Base-by-base conservation (phyloP, 64 coral and sea anemone species). In the Platygyra sinensis region DNA sequence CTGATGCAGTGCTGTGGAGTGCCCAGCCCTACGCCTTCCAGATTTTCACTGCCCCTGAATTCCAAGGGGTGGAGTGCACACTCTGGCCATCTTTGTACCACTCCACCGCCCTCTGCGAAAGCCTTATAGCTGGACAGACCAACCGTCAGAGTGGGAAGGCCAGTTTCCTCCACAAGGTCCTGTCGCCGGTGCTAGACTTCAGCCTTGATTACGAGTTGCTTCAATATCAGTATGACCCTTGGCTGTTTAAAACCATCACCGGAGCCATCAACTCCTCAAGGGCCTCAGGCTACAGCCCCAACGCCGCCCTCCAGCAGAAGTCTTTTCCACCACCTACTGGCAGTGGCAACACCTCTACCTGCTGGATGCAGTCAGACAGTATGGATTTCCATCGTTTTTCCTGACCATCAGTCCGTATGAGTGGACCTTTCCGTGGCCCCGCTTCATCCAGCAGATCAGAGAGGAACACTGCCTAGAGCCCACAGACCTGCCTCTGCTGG, bases 1-100 rank as follows among this genome's bases (percentile, higher is more conserved):
- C 50, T 4, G 4, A 63, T 63, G 6, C 61, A 63, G 2, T 3
- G 14, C 6, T 16, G 18, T 15, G 61, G 61, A 8, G 6, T 63
- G 3, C 0, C 10, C 11, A 15, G 61, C 61, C 61, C 8, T 63
- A 16, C 61, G 10, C 18, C 8, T 63, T 16, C 17, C 33, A 65
- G 62, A 65, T 17, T 17, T 77, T 77, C 15, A 77, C 15, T 20
- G 17, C 36, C 11, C n/a, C 42, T 5, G 51, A 88, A 19, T 60
- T 17, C 17, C 2, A 77, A 22, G 86, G 33, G 3, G 3, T 36
- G 1, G 33, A 36, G 33, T 36, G 33, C 72, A 79, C 92, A 1
- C n/a, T 94, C 0, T 94, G 92, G 92, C 92, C 92, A 0, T 51
- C 64, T 22, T 46, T 94, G 10, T 94, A 94, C 61, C 79, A 49